phyloP scores from a whole-genome alignment of 2,113 vertebrate genomes.

The Equus quagga region DNA sequence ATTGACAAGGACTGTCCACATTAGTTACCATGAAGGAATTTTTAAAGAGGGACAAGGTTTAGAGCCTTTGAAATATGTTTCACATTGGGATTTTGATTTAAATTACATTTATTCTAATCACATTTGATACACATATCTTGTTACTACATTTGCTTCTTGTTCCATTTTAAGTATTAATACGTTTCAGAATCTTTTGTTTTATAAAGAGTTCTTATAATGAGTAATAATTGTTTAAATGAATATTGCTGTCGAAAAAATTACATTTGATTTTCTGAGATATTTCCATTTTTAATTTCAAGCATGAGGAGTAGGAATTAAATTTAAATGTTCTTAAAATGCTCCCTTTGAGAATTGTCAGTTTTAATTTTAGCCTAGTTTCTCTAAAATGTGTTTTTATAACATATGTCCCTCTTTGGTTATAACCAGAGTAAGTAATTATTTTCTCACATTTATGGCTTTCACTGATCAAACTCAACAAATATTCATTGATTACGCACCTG shows the following conservation, averaged over 20 bases:
- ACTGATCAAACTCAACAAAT: background rate
- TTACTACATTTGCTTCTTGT: background rate
- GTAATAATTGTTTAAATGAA: conserved; percentile 33
- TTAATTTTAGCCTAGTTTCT: background rate
- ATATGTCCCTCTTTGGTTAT: background rate
- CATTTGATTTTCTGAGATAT: background rate
- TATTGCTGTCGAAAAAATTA: background rate
- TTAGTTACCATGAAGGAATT: background rate
- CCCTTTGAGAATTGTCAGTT: background rate
- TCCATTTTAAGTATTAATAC: conserved; percentile 4
- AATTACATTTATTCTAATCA: conserved; percentile 21
- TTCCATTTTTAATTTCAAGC: background rate
- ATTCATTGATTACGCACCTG: background rate
- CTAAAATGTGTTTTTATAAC: background rate
- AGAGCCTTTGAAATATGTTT: background rate
- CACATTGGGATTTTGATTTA: conserved; percentile 5
- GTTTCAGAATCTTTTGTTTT: background rate
- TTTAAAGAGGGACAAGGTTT: background rate
- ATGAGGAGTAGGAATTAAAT: background rate
- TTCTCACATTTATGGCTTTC: background rate
- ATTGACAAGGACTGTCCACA: background rate
- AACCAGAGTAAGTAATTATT: conserved; percentile 45
- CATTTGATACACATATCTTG: background rate
- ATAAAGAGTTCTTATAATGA: background rate
- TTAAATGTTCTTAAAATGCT: background rate